phyloP scores from a whole-genome alignment of 2,113 vertebrate genomes.

The Lanius ludovicianus region DNA sequence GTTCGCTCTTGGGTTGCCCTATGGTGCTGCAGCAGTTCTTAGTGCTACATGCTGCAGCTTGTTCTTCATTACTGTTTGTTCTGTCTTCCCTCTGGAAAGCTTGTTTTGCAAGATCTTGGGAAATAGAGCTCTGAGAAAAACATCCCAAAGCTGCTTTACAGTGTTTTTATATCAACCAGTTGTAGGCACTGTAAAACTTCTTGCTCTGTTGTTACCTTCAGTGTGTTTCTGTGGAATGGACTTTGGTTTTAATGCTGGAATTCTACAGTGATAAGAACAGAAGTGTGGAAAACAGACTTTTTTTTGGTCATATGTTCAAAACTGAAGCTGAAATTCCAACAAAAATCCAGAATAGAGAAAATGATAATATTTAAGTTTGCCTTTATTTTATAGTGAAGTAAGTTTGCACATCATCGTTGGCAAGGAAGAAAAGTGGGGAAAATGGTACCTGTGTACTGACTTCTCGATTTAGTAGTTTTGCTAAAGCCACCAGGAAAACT shows the following conservation, averaged over 20 bases:
- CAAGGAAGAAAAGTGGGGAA: neutral
- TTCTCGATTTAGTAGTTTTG: neutral
- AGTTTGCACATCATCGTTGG: neutral
- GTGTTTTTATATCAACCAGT: rapidly evolving
- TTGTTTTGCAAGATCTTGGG: neutral
- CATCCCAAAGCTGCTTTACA: neutral
- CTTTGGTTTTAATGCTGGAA: neutral
- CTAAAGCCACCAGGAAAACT: neutral
- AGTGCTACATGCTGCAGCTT: neutral
- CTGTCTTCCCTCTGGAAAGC: neutral
- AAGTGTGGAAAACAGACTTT: neutral
- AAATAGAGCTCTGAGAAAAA: neutral
- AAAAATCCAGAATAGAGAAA: neutral
- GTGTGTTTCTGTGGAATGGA: neutral
- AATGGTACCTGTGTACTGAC: neutral
- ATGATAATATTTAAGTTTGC: neutral
- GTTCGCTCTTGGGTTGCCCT: neutral
- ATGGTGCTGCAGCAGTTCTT: neutral
- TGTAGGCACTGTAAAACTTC: neutral
- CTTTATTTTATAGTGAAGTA: neutral
- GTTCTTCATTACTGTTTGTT: neutral
- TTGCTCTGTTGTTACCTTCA: neutral
- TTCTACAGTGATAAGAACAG: neutral
- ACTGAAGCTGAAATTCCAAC: neutral
- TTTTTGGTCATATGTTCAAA: neutral